These are phyloP conservation scores for Rousettus leschenaultii DNA, from an alignment of 2,113 vertebrate species.

Conservation along the genomic window DNA sequence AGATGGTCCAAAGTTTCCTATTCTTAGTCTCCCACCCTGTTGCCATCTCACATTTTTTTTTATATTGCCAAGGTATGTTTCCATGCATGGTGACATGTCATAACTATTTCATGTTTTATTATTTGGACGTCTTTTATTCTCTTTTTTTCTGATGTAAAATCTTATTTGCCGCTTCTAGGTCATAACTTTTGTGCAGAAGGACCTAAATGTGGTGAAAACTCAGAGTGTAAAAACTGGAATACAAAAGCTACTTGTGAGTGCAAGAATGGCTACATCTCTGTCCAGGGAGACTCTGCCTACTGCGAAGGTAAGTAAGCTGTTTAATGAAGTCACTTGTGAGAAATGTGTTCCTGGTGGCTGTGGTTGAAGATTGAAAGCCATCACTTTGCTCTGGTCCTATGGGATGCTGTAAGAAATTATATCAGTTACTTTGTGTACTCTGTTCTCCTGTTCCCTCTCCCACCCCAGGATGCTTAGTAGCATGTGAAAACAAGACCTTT, in stretches of 20 bases:
- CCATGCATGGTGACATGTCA: background rate
- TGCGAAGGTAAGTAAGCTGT: constrained; percentile 90
- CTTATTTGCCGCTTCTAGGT: constrained; percentile 81
- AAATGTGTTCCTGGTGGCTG: background rate
- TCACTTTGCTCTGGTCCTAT: background rate
- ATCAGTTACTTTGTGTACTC: background rate
- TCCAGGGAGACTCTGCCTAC: constrained; percentile 91
- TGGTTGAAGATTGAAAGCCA: background rate
- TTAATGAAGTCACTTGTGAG: background rate
- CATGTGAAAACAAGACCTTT: background rate
- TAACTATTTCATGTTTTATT: background rate
- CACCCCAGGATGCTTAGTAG: background rate
- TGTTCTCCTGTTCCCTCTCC: background rate
- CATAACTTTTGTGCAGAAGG: constrained; percentile 96
- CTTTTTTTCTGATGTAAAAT: background rate
- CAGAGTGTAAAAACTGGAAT: constrained; percentile 94
- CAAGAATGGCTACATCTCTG: constrained; percentile 89
- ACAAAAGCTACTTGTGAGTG: constrained; percentile 95
- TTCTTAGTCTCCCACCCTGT: background rate
- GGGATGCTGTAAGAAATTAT: background rate
- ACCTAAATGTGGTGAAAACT: constrained; percentile 94
- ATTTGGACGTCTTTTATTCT: background rate
- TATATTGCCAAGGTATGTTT: background rate
- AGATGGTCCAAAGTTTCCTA: background rate
- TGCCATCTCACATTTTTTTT: background rate